phyloP scores from a whole-genome alignment of 2,888 invertebrate species.

The Drosophila kokeensis region DNA sequence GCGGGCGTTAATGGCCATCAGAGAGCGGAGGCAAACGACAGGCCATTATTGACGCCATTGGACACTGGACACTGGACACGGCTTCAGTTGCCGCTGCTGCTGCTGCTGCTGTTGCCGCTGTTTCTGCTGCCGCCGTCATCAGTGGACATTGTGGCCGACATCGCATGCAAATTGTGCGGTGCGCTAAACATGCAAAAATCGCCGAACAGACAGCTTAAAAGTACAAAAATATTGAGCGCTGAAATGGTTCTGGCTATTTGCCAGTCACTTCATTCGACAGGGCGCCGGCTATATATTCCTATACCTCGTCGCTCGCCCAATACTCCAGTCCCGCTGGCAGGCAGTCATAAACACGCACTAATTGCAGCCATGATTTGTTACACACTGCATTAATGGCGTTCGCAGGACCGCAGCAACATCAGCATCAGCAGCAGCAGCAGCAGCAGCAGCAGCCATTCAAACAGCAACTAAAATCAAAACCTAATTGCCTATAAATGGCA shows the following conservation, averaged over 20 bases:
- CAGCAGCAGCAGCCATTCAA: slow-evolving; percentile 54
- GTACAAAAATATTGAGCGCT: slow-evolving; percentile 68
- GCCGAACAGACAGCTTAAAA: slow-evolving; percentile 54
- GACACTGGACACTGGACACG: slow-evolving; percentile 51
- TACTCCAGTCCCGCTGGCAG: slow-evolving; percentile 42
- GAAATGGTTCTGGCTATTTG: slow-evolving; percentile 62
- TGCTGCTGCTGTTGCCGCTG: slow-evolving; percentile 29
- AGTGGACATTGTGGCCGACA: slow-evolving; percentile 37
- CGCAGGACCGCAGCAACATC: slow-evolving; percentile 56
- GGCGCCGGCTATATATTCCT: not conserved
- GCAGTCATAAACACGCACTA: slow-evolving; percentile 82
- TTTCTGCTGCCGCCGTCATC: slow-evolving; percentile 33
- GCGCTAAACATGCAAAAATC: slow-evolving; percentile 60
- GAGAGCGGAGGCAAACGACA: slow-evolving; percentile 69
- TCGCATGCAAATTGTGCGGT: slow-evolving; percentile 74
- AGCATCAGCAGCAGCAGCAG: slow-evolving; percentile 31
- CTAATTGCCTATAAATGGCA: slow-evolving; percentile 81
- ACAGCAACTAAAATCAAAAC: slow-evolving; percentile 69
- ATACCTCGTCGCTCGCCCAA: not conserved
- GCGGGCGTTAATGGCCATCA: slow-evolving; percentile 76
- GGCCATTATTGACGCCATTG: slow-evolving; percentile 81
- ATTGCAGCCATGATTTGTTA: slow-evolving; percentile 80
- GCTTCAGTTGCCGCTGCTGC: slow-evolving; percentile 24
- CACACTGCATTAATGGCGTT: slow-evolving; percentile 76
- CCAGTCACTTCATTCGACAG: slow-evolving; percentile 14